Conservation (phyloP, 2,113 vertebrate genomes). For the Notothenia rossii region DNA sequence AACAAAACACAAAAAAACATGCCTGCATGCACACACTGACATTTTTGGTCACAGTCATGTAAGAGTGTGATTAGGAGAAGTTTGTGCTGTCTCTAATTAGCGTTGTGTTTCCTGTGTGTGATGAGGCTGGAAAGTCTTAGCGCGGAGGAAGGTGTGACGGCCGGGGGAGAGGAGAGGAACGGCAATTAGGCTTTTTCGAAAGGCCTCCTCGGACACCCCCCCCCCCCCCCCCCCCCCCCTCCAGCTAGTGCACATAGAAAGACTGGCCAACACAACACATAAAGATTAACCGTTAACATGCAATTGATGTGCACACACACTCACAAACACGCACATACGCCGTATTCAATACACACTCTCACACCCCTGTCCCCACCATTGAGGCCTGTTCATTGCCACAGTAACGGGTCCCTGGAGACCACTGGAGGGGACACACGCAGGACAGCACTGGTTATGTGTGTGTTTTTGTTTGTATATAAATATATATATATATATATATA, state of each 20-base stretch:
- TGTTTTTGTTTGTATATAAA: slow-evolving; percentile 54
- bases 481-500: background rate
- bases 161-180: slow-evolving; percentile 69
- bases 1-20: slow-evolving; percentile 19
- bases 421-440: slow-evolving; percentile 57
- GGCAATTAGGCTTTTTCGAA: slow-evolving; percentile 79
- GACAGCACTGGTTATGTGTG: slow-evolving; percentile 62
- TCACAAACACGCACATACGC: slow-evolving; percentile 26
- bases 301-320: slow-evolving; percentile 47
- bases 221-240: background rate
- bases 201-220: slow-evolving; percentile 67
- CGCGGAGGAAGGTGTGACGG: slow-evolving; percentile 75
- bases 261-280: slow-evolving; percentile 18
- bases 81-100: slow-evolving; percentile 77
- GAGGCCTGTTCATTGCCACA: slow-evolving; percentile 75
- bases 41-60: slow-evolving; percentile 69
- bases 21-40: slow-evolving; percentile 65
- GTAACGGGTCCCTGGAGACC: slow-evolving; percentile 83
- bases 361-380: slow-evolving; percentile 55
- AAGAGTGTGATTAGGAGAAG: slow-evolving; percentile 72
- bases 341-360: slow-evolving; percentile 44
- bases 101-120: slow-evolving; percentile 72
- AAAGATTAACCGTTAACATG: slow-evolving; percentile 69
- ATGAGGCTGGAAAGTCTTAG: slow-evolving; percentile 73
- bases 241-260: slow-evolving; percentile 27